Base-by-base conservation (phyloP, 2,113 vertebrate genomes). In the Elephantulus edwardii region DNA sequence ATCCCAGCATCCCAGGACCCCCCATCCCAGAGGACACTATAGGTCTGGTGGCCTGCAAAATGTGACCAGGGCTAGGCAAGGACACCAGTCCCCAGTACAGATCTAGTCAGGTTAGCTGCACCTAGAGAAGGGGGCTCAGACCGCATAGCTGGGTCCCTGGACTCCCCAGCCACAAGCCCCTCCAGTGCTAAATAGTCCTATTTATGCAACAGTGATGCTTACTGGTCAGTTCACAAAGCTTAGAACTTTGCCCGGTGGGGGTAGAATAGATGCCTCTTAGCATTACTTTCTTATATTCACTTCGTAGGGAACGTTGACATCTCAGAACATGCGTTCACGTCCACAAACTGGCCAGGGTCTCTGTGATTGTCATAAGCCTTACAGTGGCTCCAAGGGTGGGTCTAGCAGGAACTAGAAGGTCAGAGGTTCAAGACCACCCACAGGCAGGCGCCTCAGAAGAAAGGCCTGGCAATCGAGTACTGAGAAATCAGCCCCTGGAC, bases 331-430 rank as follows among this genome's bases (percentile, higher is more conserved):
- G 58, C 33, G 66, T 92, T 71, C 68, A 60, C 38, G 35, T 12
- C 58, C 54, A 7, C 3, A 20, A 3, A 14, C 20, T 6, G 1
- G 35, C 38, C 22, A 12, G 42, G 60, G 52, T 58, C 42, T 52
- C 17, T 3, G n/a, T 0, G 33, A 10, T 1, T 3, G 22, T 33
- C n/a, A 9, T 12, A 9, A 42, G 1, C 14, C 19, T 42, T 3
- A 14, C 0, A 22, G 6, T 50, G 22, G 50, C 40, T 17, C 71
- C 35, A 24, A 28, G 24, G 70, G 62, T 19, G 64, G 6, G n/a
- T 17, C 16, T 4, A 7, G n/a, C 19, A 8, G 19, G 19, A 68
- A 9, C 5, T 20, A 26, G 56, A 58, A 58, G 56, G 56, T 28
- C 10, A 26, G 8, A 28, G 56, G 56, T 58, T 58, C 56, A 17